Base-by-base conservation (phyloP, 30 jellyfish, hydroid and myxozoan species). In the Cassiopea andromeda region DNA sequence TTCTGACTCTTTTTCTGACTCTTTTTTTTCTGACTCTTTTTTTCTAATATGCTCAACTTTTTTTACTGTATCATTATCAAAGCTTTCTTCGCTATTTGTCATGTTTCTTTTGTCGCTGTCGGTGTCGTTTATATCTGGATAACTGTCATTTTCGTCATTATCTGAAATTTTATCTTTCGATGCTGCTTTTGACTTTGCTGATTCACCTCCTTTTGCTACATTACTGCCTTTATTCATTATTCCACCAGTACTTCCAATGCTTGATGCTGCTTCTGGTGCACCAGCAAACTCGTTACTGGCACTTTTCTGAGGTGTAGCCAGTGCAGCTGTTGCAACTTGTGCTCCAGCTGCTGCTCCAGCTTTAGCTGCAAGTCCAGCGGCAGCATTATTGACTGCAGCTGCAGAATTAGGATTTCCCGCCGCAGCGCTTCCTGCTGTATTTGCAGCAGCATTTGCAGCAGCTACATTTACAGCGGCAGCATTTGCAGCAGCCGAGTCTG, bases 21-120 rank as follows among this genome's bases (percentile, higher is more conserved):
- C 75, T 48, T 57, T 67, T 50, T 46, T 12, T 46, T 1, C 19
- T 44, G 58, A 17, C 45, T 50, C 58, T 71, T 18, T 70, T 38
- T 44, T 45, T 2, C 59, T 59, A 5, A 13, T 58, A 44, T 48
- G 16, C 47, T 75, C 69, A 7, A 1, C 77, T 19, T 80, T 80
- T 68, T 80, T 80, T 13, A 74, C 38, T 1, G 64, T 77, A n/a
- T 69, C 90, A 38, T 87, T 80, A 57, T 87, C 90, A 50, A 87
- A 87, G 79, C 81, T 87, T 38, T 87, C 94, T 64, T 87, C 94
- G 46, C 19, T 73, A 19, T 38, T 19, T 16, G 93, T 60, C 85
- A 70, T 76, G 60, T 77, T 75, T 54, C 93, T 75, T 61, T 76
- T 86, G 7, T 67, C 71, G 48, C 93, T 74, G 44, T 74, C 93